Percentiles rank a stretch among this genome's conserved stretches.
Conservation (phyloP, 1,140 invertebrate species). For the Papilio machaon region DNA sequence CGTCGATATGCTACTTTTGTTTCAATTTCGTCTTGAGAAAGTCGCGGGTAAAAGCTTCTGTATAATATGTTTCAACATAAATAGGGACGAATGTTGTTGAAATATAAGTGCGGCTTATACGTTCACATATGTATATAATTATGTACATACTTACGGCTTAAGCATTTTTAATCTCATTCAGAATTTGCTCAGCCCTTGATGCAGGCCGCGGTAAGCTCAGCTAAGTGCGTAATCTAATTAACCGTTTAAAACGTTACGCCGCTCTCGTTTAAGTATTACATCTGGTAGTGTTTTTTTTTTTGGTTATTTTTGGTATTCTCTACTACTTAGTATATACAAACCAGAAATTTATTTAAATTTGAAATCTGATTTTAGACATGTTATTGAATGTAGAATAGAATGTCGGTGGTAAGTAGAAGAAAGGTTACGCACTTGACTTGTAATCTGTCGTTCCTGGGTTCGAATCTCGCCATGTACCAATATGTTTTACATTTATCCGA, state of each 20-base stretch:
- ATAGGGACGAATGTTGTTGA: not conserved
- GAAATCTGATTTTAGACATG: too few relatives aligned
- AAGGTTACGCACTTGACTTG: too few relatives aligned
- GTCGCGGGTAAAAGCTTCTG: too few relatives aligned
- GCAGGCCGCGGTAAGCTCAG: conserved; percentile 2
- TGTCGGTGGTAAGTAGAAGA: too few relatives aligned
- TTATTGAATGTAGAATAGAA: too few relatives aligned
- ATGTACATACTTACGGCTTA: not conserved
- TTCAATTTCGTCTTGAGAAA: too few relatives aligned
- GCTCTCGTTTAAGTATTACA: not conserved
- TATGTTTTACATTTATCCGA: too few relatives aligned
- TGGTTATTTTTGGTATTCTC: not conserved
- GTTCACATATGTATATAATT: not conserved
- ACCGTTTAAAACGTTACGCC: not conserved
- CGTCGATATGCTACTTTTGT: too few relatives aligned
- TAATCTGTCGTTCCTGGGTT: too few relatives aligned
- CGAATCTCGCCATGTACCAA: too few relatives aligned
- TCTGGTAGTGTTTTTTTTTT: not conserved
- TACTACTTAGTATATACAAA: not conserved
- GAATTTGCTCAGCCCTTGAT: conserved; percentile 16
- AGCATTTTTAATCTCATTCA: conserved; percentile 13
- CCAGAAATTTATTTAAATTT: not conserved
- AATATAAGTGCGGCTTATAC: not conserved
- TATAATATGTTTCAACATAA: not conserved
- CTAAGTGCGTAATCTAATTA: conserved; percentile 26